Evolutionary conservation across 2,888 invertebrate genomes (phyloP), one percentile per base, ranked within the genome.

Genomic region (Gryllus longicercus): DNA sequence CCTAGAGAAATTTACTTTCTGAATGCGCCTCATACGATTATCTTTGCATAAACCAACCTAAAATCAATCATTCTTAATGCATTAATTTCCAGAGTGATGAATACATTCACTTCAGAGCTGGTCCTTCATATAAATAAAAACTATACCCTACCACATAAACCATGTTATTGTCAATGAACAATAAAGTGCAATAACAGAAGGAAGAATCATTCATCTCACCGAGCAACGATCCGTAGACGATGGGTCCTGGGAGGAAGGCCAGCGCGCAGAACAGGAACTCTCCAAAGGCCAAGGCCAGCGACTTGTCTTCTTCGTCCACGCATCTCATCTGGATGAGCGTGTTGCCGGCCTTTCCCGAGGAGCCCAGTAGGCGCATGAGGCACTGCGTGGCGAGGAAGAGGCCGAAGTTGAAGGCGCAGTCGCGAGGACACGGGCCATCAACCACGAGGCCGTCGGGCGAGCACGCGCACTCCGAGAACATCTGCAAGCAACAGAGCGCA

Each of bases 161-260:
- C 3, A 3, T 38, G 3, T 38, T 38, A 5, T 38, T 38, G 38
- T 5, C 3, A 38, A 38, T 38, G 8, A 5, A 25, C 2, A 25
- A 25, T 25, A 5, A 21, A 21, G 21, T 21, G 3, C 38, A 5
- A 38, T 38, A 38, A 38, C 21, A 38, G 2, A 25, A 25, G 8
- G 38, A 38, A 38, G 8, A 5, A 21, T 21, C 21, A 21, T 21
- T 5, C 38, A 38, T 38, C 38, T 38, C 5, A 38, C 38, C 38
- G 25, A 25, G 25, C 4, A 25, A 25, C 2, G 25, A 25, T 4
- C 25, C 25, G 25, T 25, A 25, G 25, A 38, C 5, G 38, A 38
- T 5, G 0, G 88, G 88, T n/a, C 87, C 87, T 4, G 89, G 88
- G 14, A 88, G 85, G 83, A 87, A 87, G 16, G 85, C 84, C 51